Evolutionary conservation across 2,113 vertebrate species (phyloP).

Genomic region (Myrmecophaga tridactyla): DNA sequence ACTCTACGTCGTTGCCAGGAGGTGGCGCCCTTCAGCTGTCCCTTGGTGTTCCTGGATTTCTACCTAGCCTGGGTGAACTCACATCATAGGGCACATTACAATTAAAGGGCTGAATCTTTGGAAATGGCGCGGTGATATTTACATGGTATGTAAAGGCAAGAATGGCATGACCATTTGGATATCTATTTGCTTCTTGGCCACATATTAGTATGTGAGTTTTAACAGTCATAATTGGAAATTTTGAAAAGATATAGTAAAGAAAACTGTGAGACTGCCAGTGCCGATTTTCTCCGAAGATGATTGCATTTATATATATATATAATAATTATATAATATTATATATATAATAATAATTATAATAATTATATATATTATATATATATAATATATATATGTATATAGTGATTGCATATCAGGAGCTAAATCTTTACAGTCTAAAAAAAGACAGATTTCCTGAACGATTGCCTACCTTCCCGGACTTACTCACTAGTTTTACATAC

Average conservation of each 20-base stretch:
- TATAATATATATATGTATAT: neutral
- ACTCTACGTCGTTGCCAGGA: slow-evolving; percentile 43
- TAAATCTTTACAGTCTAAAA: neutral
- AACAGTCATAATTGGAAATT: neutral
- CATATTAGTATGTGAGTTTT: neutral
- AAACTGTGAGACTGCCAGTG: neutral
- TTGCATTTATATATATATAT: neutral
- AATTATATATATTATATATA: too few relatives aligned
- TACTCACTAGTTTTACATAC: neutral
- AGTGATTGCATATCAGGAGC: neutral
- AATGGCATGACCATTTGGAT: neutral
- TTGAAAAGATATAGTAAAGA: neutral
- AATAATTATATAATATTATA: too few relatives aligned
- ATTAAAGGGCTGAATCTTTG: neutral
- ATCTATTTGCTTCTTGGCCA: neutral
- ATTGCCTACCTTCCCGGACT: neutral
- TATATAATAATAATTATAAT: too few relatives aligned
- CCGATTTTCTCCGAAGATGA: neutral
- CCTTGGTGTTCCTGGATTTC: neutral
- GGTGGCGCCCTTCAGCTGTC: slow-evolving; percentile 70
- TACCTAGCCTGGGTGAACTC: neutral
- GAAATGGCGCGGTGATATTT: slow-evolving; percentile 34
- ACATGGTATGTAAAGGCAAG: neutral
- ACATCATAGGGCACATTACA: neutral
- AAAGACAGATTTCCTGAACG: neutral